These are phyloP conservation scores for Acanthis flammea DNA, from an alignment of 2,797 vertebrate species.

Conservation along the genomic window DNA sequence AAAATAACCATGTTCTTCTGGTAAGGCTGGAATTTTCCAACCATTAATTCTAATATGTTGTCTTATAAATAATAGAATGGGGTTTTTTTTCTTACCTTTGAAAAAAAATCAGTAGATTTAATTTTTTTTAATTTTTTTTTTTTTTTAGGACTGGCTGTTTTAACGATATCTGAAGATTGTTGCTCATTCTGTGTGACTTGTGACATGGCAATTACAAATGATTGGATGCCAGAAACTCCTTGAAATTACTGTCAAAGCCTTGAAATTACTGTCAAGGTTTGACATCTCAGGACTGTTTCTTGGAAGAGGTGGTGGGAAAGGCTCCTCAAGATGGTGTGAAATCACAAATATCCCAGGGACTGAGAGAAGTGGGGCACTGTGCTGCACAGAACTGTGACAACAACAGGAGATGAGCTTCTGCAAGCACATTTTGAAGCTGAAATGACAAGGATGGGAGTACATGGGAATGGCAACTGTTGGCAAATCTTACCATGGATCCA, in stretches of 20 bases:
- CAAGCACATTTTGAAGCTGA: not conserved
- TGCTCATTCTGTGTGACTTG: not conserved
- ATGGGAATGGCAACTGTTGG: not conserved
- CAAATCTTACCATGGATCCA: not conserved
- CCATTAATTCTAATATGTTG: not conserved
- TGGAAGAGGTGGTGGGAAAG: not conserved
- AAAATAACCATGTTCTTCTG: not conserved
- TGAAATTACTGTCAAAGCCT: not conserved
- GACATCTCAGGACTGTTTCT: not conserved
- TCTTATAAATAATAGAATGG: not conserved
- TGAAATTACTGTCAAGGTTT: not conserved
- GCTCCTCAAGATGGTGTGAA: not conserved
- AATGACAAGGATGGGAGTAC: not conserved
- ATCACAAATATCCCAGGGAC: not conserved
- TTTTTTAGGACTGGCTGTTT: not conserved
- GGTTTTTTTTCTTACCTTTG: rapidly evolving
- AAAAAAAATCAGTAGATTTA: not conserved
- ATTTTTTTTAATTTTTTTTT: rapidly evolving
- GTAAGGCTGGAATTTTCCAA: not conserved
- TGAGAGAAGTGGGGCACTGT: not conserved
- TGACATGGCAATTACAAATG: not conserved
- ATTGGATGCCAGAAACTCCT: not conserved
- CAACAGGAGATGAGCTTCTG: not conserved
- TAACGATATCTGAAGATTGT: not conserved
- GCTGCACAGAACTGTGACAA: not conserved